Conservation (phyloP, 2,888 invertebrate genomes). For the Drosophila anomalata region DNA sequence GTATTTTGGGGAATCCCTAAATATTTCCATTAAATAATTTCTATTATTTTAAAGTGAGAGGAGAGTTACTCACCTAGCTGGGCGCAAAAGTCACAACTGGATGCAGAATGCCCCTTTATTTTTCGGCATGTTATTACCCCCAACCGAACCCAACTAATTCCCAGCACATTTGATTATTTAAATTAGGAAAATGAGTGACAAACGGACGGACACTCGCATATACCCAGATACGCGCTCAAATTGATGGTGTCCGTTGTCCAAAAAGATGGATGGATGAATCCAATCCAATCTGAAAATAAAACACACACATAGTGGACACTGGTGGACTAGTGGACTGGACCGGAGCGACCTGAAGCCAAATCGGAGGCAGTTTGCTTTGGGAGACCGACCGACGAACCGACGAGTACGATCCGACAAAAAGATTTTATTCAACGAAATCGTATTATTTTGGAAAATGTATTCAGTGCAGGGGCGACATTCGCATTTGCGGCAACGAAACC, state of each 20-base stretch:
- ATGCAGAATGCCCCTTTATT: not conserved
- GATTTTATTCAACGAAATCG: conserved; percentile 55
- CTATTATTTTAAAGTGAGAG: not conserved
- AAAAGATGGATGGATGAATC: conserved; percentile 21
- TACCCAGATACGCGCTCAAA: conserved; percentile 46
- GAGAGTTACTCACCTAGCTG: conserved; percentile 12
- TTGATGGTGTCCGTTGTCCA: conserved; percentile 55
- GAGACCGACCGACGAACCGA: conserved; percentile 22
- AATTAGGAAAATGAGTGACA: conserved; percentile 78
- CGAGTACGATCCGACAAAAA: conserved; percentile 42
- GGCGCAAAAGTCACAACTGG: conserved; percentile 11
- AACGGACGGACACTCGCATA: conserved; percentile 38
- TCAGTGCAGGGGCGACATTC: conserved; percentile 82
- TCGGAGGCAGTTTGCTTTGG: conserved; percentile 39
- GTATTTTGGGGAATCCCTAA: not conserved
- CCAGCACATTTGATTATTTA: conserved; percentile 68
- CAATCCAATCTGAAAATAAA: conserved; percentile 27
- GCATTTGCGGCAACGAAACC: conserved; percentile 74
- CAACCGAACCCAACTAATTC: conserved; percentile 50
- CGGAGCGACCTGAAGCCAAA: conserved; percentile 18
- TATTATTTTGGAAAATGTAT: conserved; percentile 74
- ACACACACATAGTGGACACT: conserved; percentile 10
- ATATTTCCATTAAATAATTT: not conserved
- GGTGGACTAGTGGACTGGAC: conserved; percentile 12
- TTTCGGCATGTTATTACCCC: not conserved